Conservation (phyloP, 2,797 vertebrate species). For the Setipinna tenuifilis region DNA sequence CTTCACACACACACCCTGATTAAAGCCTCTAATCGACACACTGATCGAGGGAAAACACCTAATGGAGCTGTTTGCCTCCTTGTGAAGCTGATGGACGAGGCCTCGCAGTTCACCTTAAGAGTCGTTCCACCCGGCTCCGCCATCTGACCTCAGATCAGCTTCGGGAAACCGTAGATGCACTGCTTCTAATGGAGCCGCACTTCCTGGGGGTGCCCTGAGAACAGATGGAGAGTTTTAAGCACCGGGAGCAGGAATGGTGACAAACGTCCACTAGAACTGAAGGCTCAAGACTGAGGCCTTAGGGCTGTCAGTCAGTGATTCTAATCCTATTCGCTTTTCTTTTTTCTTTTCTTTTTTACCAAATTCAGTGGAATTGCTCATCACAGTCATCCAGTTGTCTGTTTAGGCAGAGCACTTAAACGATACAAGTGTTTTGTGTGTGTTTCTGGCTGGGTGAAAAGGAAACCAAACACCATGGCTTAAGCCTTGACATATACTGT, state of each 20-base stretch:
- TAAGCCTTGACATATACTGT: too few species aligned
- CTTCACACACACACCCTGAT: conserved; percentile 52
- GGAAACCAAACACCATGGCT: too few species aligned
- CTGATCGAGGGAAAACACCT: conserved; percentile 47
- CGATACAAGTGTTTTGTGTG: too few species aligned
- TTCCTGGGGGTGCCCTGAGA: neutral
- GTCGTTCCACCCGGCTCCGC: neutral
- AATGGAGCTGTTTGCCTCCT: conserved; percentile 21
- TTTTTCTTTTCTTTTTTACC: neutral
- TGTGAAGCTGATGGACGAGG: neutral
- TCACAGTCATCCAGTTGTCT: neutral
- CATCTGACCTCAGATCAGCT: conserved; percentile 3
- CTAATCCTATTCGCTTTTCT: neutral
- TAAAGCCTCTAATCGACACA: conserved; percentile 57
- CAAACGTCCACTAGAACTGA: too few species aligned
- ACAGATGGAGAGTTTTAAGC: neutral
- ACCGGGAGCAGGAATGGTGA: neutral
- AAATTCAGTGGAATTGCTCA: neutral
- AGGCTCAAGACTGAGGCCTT: neutral
- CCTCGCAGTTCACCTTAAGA: neutral
- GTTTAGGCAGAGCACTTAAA: neutral
- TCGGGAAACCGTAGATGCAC: neutral
- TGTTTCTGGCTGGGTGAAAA: too few species aligned
- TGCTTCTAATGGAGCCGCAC: neutral
- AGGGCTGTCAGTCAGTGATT: neutral